These are phyloP conservation scores for Arrhopalites spinosus DNA, from an alignment of 2,888 invertebrate genomes.

Conservation along the genomic window DNA sequence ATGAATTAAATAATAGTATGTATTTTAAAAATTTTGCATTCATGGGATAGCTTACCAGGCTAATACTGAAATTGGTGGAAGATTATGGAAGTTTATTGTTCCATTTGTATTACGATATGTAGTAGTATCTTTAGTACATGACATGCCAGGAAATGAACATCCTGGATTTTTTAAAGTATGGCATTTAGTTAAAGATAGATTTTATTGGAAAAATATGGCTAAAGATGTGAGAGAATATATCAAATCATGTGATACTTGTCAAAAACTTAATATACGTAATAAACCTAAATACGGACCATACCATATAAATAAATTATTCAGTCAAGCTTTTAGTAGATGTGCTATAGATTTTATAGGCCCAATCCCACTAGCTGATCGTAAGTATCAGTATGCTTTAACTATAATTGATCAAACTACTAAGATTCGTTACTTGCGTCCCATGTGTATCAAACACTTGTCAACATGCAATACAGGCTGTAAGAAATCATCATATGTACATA, in stretches of 20 bases:
- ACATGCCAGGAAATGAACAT: constrained; percentile 9
- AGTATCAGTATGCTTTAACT: neutral
- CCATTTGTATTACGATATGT: too few species aligned
- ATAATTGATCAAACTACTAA: neutral
- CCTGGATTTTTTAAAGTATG: constrained; percentile 5
- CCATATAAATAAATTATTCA: neutral
- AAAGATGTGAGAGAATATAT: neutral
- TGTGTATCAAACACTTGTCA: neutral
- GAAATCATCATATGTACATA: neutral
- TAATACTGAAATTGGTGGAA: neutral
- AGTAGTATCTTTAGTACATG: too few species aligned
- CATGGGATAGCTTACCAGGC: constrained; percentile 5
- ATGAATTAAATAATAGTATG: neutral
- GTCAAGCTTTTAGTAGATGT: neutral
- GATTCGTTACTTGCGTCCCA: constrained; percentile 14
- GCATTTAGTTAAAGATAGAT: neutral
- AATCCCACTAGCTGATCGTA: neutral
- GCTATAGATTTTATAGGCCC: constrained; percentile 35
- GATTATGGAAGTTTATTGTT: constrained; percentile 13
- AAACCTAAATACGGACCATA: neutral
- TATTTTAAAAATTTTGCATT: constrained; percentile 15
- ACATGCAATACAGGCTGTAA: neutral
- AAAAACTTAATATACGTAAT: constrained; percentile 9
- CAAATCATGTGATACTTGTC: constrained; percentile 14
- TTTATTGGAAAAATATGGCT: constrained; percentile 14